Percentiles rank a stretch among this genome's conserved stretches.
These are phyloP conservation scores for Gobiocypris rarus DNA, from an alignment of 2,113 vertebrate species.

Conservation along the genomic window DNA sequence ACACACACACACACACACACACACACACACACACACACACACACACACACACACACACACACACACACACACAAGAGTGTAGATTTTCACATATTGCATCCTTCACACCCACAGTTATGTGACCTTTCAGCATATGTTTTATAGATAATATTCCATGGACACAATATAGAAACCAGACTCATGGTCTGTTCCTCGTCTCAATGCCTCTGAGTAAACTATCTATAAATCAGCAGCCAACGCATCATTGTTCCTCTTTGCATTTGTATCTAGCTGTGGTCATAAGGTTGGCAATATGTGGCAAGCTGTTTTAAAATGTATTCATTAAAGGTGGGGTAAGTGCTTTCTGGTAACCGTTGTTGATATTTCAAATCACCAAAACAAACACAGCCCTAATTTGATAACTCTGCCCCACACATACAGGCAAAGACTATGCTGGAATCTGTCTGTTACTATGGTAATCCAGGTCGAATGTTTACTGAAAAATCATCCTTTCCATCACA, in stretches of 20 bases:
- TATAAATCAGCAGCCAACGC: slow-evolving; percentile 5
- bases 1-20: not conserved
- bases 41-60: slow-evolving; percentile 20
- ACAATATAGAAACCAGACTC: slow-evolving; percentile 7
- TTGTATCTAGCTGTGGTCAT: not conserved
- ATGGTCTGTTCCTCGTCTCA: slow-evolving; percentile 21
- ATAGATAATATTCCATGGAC: not conserved
- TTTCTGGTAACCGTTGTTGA: too few species aligned
- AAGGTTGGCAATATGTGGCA: not conserved
- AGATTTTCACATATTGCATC: slow-evolving; percentile 6
- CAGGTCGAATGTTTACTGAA: too few species aligned
- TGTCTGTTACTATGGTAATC: too few species aligned
- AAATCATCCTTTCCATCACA: too few species aligned
- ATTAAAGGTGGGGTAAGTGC: too few species aligned
- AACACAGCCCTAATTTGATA: too few species aligned
- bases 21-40: slow-evolving; percentile 12
- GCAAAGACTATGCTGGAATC: too few species aligned
- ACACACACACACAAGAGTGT: slow-evolving; percentile 3
- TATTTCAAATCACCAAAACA: too few species aligned
- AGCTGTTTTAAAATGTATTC: not conserved
- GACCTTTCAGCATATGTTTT: not conserved
- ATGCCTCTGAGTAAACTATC: slow-evolving; percentile 1
- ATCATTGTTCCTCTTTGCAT: not conserved
- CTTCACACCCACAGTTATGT: slow-evolving; percentile 8
- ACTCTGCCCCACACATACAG: too few species aligned